Conservation (phyloP, 2,888 invertebrate species). For the Dendrolimus houi region DNA sequence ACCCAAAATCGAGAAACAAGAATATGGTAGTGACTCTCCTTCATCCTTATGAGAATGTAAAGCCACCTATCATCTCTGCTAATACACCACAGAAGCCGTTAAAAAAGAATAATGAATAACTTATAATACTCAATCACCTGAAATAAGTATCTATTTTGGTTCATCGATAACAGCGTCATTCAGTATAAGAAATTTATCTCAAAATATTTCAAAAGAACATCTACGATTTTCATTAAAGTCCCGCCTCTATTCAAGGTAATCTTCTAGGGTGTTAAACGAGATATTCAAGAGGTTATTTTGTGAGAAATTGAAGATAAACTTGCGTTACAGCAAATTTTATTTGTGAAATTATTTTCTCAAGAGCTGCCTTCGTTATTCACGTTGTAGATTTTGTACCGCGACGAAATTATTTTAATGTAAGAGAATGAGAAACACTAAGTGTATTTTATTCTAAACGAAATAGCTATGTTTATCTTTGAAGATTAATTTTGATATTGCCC, state of each 20-base stretch:
- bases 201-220: neutral
- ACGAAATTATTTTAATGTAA: neutral
- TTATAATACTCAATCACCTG: too few species aligned
- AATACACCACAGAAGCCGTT: too few species aligned
- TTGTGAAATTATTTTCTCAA: constrained; percentile 3
- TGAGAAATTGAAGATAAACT: constrained; percentile 35
- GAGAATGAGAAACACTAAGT: neutral
- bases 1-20: too few species aligned
- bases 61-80: too few species aligned
- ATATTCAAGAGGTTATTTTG: constrained; percentile 42
- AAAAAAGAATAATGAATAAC: too few species aligned
- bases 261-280: constrained; percentile 40
- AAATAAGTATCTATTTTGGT: too few species aligned
- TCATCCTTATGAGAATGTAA: too few species aligned
- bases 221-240: constrained; percentile 9
- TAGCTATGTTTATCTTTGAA: neutral
- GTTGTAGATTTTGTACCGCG: neutral
- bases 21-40: too few species aligned
- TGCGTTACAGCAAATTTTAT: constrained; percentile 10
- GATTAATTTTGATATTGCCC: neutral
- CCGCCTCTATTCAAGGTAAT: constrained; percentile 23
- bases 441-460: neutral
- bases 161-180: too few species aligned
- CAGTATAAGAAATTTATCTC: neutral
- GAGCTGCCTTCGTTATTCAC: neutral